These are phyloP conservation scores for Dasyornis broadbenti DNA, from an alignment of 2,113 vertebrate species.

Conservation along the genomic window DNA sequence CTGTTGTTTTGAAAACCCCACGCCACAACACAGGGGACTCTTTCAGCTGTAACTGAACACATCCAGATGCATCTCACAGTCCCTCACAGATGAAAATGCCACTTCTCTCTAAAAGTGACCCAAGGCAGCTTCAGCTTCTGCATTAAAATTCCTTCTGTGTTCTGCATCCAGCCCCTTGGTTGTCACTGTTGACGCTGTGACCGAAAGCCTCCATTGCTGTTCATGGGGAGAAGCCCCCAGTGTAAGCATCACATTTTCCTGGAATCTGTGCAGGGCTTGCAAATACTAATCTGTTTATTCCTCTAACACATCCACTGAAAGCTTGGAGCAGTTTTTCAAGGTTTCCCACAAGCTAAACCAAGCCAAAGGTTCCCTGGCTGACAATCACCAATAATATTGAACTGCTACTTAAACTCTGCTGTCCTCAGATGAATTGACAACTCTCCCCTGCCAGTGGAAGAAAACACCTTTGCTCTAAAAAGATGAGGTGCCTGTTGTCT, in stretches of 20 bases:
- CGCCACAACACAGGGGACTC: background rate
- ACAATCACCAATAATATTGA: background rate
- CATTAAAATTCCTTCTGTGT: background rate
- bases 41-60: background rate
- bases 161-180: background rate
- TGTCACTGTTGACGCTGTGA: background rate
- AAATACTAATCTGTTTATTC: slow-evolving; percentile 25
- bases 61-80: background rate
- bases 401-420: background rate
- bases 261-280: slow-evolving; percentile 53
- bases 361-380: background rate
- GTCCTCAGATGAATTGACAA: background rate
- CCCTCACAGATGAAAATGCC: background rate
- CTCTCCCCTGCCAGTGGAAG: background rate
- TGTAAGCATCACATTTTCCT: slow-evolving; percentile 47
- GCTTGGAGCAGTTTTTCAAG: background rate
- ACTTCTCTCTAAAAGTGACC: background rate
- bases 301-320: background rate
- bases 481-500: background rate
- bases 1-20: background rate
- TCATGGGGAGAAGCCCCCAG: background rate
- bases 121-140: background rate
- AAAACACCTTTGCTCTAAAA: background rate
- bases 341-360: background rate
- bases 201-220: background rate